Percentiles rank a stretch among this genome's conserved stretches.
phyloP scores from a whole-genome alignment of 2,888 invertebrate species.

The Dusona sp. region DNA sequence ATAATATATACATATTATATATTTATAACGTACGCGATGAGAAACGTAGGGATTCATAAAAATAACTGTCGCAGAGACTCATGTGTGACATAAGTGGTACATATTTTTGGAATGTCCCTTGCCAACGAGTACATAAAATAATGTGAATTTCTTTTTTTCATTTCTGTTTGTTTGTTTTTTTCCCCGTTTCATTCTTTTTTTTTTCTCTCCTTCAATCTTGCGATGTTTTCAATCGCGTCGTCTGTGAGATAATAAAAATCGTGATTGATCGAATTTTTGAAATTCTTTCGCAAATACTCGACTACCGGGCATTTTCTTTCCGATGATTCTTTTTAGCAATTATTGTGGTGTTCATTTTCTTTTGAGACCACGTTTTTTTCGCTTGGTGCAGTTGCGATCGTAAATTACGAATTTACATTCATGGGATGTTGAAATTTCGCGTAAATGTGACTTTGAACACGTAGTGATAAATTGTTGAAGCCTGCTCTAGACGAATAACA shows the following conservation, averaged over 20 bases:
- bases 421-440: not conserved
- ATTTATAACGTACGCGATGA: constrained; percentile 48
- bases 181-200: constrained; percentile 7
- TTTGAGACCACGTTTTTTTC: not conserved
- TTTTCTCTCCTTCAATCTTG: not conserved
- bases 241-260: constrained; percentile 18
- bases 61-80: constrained; percentile 60
- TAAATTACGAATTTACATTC: not conserved
- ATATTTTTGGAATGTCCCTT: constrained; percentile 61
- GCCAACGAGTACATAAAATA: constrained; percentile 35
- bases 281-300: constrained; percentile 22
- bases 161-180: constrained; percentile 2
- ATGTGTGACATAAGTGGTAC: constrained; percentile 63
- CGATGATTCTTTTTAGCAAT: not conserved
- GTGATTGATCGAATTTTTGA: constrained; percentile 17
- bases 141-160: constrained; percentile 32
- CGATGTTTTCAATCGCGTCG: constrained; percentile 12
- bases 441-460: not conserved
- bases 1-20: constrained; percentile 32
- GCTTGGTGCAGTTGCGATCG: not conserved
- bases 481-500: not conserved
- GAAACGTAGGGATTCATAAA: constrained; percentile 63
- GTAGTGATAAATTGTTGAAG: not conserved
- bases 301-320: not conserved
- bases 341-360: not conserved